A percentile compares a stretch with the other conserved stretches of the same genome.
These are phyloP conservation scores for Ceryle rudis DNA, from an alignment of 2,797 vertebrate genomes.

Conservation along the genomic window DNA sequence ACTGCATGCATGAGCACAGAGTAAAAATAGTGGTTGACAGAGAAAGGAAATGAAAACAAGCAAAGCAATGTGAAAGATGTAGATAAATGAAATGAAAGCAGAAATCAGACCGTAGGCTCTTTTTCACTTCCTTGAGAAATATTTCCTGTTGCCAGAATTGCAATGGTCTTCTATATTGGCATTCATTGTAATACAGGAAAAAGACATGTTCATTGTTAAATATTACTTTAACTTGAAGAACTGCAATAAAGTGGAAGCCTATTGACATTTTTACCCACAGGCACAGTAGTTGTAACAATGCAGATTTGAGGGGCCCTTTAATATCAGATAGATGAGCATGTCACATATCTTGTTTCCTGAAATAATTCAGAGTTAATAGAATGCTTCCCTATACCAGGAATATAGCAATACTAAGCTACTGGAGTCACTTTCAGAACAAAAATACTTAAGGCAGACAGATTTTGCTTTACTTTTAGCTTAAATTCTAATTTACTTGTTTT, in stretches of 20 bases:
- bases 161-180: neutral
- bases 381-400: neutral
- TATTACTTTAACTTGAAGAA: neutral
- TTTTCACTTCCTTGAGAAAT: constrained; percentile 11
- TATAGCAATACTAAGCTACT: neutral
- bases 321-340: neutral
- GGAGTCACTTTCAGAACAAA: neutral
- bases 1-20: neutral
- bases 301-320: neutral
- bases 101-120: neutral
- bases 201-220: neutral
- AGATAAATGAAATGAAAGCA: constrained; percentile 25
- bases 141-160: neutral
- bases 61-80: neutral
- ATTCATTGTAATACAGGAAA: neutral
- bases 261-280: neutral
- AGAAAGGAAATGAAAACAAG: constrained; percentile 36
- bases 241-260: neutral
- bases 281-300: neutral
- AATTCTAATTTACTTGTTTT: constrained; percentile 60
- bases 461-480: constrained; percentile 12
- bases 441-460: constrained; percentile 11
- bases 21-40: constrained; percentile 29
- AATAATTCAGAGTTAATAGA: neutral
- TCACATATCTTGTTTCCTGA: neutral